Percentiles rank a stretch among this genome's conserved stretches.
phyloP scores from a whole-genome alignment of 2,797 vertebrate species.

The Sebastiscus albofasciatus region DNA sequence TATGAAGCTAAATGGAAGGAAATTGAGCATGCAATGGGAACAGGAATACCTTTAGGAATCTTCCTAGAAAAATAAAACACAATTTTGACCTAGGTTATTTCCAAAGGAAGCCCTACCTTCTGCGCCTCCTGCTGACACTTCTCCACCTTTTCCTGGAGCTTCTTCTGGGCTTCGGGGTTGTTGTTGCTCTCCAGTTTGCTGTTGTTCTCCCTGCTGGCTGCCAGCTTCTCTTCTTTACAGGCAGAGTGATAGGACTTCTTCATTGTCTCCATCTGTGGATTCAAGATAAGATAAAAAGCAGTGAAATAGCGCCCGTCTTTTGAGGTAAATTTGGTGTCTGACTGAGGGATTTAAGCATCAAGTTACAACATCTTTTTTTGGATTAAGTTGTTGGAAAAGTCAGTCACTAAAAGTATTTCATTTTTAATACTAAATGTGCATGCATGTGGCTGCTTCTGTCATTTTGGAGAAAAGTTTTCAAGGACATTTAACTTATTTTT shows the following conservation, averaged over 20 bases:
- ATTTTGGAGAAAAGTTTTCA: background rate
- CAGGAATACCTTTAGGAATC: background rate
- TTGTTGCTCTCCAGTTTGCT: conserved; percentile 93
- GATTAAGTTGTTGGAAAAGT: background rate
- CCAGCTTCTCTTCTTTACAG: conserved; percentile 97
- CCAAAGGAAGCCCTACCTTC: conserved; percentile 84
- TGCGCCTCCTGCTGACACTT: conserved; percentile 95
- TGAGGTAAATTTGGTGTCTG: background rate
- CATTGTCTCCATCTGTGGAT: conserved; percentile 84
- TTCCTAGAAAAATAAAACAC: background rate
- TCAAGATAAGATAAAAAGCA: background rate
- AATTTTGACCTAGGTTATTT: background rate
- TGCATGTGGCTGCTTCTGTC: background rate
- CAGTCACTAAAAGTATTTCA: background rate
- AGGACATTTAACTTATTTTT: background rate
- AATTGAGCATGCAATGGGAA: background rate
- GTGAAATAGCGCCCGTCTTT: background rate
- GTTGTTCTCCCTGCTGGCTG: conserved; percentile 90
- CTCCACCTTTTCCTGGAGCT: conserved; percentile 97
- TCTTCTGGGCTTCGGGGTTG: conserved; percentile 94
- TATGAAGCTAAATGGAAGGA: background rate
- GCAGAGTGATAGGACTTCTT: conserved; percentile 94
- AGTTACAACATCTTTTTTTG: background rate
- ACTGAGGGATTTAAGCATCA: background rate
- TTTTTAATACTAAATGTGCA: background rate